phyloP scores from a whole-genome alignment of 2,888 invertebrate species.

The Cerceris ruficornis region DNA sequence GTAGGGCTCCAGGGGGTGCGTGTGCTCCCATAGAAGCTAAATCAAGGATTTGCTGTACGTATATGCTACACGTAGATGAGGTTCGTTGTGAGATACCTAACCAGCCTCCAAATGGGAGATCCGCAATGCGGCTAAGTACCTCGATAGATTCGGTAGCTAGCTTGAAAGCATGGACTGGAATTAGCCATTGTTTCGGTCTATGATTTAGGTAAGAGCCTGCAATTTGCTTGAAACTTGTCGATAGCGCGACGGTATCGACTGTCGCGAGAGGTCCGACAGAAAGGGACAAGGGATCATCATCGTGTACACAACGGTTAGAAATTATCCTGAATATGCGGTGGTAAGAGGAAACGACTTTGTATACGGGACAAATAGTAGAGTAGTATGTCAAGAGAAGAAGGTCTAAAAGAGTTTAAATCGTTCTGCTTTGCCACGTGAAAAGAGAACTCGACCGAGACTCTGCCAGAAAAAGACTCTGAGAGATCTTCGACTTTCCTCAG shows the following conservation, averaged over 20 bases:
- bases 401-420: too few species aligned
- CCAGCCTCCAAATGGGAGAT: constrained; percentile 61
- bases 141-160: constrained; percentile 71
- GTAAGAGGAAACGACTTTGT: too few species aligned
- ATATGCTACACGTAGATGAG: constrained; percentile 37
- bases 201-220: constrained; percentile 74
- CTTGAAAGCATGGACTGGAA: constrained; percentile 59
- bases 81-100: constrained; percentile 37
- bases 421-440: too few species aligned
- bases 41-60: constrained; percentile 69
- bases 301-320: too few species aligned
- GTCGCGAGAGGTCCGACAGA: background rate
- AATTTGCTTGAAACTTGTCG: constrained; percentile 66
- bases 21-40: constrained; percentile 54
- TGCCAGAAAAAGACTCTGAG: constrained; percentile 59
- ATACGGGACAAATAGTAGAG: too few species aligned
- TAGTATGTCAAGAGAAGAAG: too few species aligned
- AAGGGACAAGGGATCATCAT: too few species aligned
- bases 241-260: constrained; percentile 20
- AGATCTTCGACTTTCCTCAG: constrained; percentile 55
- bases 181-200: constrained; percentile 62
- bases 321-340: too few species aligned
- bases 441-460: constrained; percentile 54
- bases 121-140: constrained; percentile 78
- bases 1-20: constrained; percentile 27